These are phyloP conservation scores for Theristicus caerulescens DNA, from an alignment of 2,113 vertebrate species.

Conservation along the genomic window DNA sequence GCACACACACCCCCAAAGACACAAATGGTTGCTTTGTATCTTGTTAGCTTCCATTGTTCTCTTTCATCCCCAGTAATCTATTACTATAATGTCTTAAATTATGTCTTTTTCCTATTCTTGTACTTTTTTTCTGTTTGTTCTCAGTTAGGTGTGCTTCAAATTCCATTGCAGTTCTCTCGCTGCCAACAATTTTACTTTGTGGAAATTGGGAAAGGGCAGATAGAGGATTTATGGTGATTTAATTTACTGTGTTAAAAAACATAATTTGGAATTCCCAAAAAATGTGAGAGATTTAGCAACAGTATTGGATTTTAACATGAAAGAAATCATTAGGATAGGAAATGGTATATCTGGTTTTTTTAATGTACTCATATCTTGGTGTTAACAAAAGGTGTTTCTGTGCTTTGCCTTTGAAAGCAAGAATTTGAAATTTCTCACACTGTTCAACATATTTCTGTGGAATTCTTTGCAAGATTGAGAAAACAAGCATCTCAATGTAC, in stretches of 20 bases:
- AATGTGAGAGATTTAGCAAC: neutral
- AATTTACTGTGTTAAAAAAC: neutral
- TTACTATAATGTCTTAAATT: neutral
- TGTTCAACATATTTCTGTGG: neutral
- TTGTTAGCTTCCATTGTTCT: neutral
- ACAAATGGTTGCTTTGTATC: neutral
- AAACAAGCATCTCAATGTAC: neutral
- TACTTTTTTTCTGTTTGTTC: neutral
- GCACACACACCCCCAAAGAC: neutral
- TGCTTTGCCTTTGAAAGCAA: neutral
- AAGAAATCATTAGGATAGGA: neutral
- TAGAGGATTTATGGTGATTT: neutral
- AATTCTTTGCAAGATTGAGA: neutral
- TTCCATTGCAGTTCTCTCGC: neutral
- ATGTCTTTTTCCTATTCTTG: neutral
- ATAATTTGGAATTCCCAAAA: neutral
- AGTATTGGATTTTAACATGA: neutral
- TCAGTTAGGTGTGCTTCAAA: neutral
- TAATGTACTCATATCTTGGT: neutral
- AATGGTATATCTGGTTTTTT: neutral
- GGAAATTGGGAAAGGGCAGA: neutral
- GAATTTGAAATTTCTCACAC: neutral
- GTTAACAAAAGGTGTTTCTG: neutral
- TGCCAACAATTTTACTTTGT: neutral
- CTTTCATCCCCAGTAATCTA: neutral